A percentile compares a stretch with the other conserved stretches of the same genome.
Conservation (phyloP, 2,888 invertebrate species). For the Oligia fasciuncula region DNA sequence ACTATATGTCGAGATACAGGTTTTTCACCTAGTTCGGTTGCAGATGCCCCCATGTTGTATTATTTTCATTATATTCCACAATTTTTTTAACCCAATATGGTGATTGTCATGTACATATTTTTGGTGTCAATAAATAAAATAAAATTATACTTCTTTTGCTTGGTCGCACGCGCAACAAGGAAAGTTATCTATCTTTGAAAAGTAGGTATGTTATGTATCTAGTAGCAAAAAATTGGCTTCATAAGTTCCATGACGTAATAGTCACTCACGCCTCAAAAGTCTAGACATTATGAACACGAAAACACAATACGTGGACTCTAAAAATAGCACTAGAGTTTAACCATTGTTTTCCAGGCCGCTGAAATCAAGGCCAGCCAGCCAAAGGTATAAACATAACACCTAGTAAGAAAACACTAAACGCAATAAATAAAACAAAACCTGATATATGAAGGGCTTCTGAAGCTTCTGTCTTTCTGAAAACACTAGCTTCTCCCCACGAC, state of each 20-base stretch:
- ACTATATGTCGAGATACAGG: too few species aligned
- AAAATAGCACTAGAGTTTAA: slow-evolving; percentile 1
- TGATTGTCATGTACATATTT: too few species aligned
- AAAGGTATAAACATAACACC: neutral
- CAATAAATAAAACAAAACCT: neutral
- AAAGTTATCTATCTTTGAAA: neutral
- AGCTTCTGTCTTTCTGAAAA: neutral
- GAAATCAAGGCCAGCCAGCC: neutral
- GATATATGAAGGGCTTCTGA: neutral
- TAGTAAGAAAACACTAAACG: neutral
- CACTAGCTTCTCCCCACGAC: neutral
- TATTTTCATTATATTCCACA: too few species aligned
- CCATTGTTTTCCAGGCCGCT: neutral
- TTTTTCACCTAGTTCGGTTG: too few species aligned
- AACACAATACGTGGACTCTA: slow-evolving; percentile 5
- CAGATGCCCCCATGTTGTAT: too few species aligned
- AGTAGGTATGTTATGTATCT: too few species aligned
- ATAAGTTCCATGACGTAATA: slow-evolving; percentile 3
- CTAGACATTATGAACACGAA: neutral
- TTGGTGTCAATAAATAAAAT: too few species aligned
- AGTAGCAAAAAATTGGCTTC: too few species aligned
- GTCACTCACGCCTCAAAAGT: neutral
- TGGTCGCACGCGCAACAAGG: neutral
- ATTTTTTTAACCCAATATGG: too few species aligned
- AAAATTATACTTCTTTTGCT: too few species aligned